Evolutionary conservation across 1,140 invertebrate genomes (phyloP).

Genomic region (Ganaspis sp.): DNA sequence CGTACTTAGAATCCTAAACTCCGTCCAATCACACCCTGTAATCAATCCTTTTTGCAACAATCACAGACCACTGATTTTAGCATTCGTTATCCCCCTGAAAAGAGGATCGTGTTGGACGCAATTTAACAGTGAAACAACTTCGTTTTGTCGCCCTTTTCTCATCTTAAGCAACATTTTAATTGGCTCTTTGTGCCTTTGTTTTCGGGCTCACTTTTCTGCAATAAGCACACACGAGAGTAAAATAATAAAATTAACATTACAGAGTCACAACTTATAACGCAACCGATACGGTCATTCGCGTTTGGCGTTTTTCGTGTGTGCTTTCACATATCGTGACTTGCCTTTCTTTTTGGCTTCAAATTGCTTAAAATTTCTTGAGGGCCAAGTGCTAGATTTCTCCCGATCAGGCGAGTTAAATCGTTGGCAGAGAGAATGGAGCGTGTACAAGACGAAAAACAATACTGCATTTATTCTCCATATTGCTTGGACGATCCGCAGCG

Average conservation of each 20-base stretch:
- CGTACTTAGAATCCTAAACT: slow-evolving; percentile 18
- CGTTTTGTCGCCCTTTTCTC: background rate
- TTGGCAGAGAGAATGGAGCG: background rate
- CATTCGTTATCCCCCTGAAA: background rate
- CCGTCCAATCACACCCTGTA: slow-evolving; percentile 18
- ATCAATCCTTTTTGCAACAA: background rate
- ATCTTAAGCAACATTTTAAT: background rate
- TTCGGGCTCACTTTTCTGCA: background rate
- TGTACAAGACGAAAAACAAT: background rate
- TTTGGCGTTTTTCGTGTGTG: slow-evolving; percentile 20
- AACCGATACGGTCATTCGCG: slow-evolving; percentile 30
- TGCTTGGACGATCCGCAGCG: background rate
- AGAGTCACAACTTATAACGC: slow-evolving; percentile 18
- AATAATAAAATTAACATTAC: background rate
- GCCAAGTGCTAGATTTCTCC: background rate
- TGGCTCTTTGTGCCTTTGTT: background rate
- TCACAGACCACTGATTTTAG: slow-evolving; percentile 23
- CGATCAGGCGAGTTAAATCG: background rate
- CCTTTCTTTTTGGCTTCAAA: background rate
- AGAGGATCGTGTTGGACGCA: slow-evolving; percentile 24
- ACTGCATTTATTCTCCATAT: slow-evolving; percentile 7
- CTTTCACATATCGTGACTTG: background rate
- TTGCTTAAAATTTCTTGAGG: background rate
- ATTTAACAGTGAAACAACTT: slow-evolving; percentile 26
- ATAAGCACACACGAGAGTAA: slow-evolving; percentile 1